A percentile compares a stretch with the other conserved stretches of the same genome.
Evolutionary conservation across 2,797 vertebrate genomes (phyloP).

Genomic region (Gymnothorax reevesii): DNA sequence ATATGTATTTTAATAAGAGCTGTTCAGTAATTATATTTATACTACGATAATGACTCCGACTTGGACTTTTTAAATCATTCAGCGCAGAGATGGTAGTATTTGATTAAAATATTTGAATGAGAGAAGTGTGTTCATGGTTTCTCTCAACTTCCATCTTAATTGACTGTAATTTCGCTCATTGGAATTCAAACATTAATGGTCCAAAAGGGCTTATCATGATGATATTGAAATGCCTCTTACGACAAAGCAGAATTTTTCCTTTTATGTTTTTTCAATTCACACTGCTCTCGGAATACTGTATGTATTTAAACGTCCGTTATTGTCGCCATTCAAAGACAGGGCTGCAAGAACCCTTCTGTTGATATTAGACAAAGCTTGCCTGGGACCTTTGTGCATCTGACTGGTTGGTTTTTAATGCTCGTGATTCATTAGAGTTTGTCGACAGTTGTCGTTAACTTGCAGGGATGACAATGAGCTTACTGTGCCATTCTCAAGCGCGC

Average conservation of each 20-base stretch:
- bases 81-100: conserved; percentile 53
- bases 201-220: not conserved
- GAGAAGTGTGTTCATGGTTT: not conserved
- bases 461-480: too few species aligned
- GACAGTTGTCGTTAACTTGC: too few species aligned
- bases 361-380: not conserved
- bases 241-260: not conserved
- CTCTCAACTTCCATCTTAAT: not conserved
- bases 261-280: not conserved
- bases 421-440: too few species aligned
- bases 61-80: conserved; percentile 55
- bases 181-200: not conserved
- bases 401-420: too few species aligned
- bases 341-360: not conserved
- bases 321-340: not conserved
- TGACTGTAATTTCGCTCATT: not conserved
- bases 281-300: not conserved
- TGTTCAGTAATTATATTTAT: conserved; percentile 61
- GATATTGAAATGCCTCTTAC: not conserved
- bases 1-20: conserved; percentile 63
- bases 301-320: not conserved
- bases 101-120: conserved; percentile 60
- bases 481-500: too few species aligned
- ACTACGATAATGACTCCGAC: conserved; percentile 60
- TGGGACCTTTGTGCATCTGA: too few species aligned